Evolutionary conservation across 2,888 invertebrate species (phyloP).

Genomic region (Toxonevra muliebris): DNA sequence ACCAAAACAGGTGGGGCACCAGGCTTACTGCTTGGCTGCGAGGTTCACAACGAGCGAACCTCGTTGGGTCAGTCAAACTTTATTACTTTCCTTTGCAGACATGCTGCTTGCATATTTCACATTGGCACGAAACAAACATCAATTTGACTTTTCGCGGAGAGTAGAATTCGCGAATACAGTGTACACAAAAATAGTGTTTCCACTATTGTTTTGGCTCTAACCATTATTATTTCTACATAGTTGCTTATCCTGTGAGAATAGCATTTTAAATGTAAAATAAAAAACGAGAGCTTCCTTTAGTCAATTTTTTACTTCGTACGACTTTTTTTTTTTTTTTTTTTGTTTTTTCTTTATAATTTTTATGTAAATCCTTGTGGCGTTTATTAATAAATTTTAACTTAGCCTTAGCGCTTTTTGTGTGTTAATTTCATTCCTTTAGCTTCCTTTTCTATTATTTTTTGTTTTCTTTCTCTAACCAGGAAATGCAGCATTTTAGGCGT

Average conservation of each 20-base stretch:
- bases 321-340: neutral
- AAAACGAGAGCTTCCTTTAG: constrained; percentile 13
- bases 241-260: constrained; percentile 21
- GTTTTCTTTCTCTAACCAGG: constrained; percentile 2
- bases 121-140: constrained; percentile 50
- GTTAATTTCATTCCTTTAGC: constrained; percentile 12
- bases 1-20: constrained; percentile 8
- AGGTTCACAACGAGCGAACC: neutral
- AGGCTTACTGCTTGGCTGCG: neutral
- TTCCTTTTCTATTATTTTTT: neutral
- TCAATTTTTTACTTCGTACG: constrained; percentile 13
- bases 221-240: neutral
- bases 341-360: neutral
- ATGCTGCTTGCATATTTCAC: constrained; percentile 37
- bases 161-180: neutral
- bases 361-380: neutral
- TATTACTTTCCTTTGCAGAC: constrained; percentile 49
- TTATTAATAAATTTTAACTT: constrained; percentile 29
- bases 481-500: constrained; percentile 33
- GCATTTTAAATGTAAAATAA: constrained; percentile 21
- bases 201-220: neutral
- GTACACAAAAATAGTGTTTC: neutral
- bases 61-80: constrained; percentile 36
- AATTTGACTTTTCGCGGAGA: constrained; percentile 44
- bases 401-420: constrained; percentile 1